A percentile compares a stretch with the other conserved stretches of the same genome.
phyloP scores from a whole-genome alignment of 2,113 vertebrate species.

The Daphoenositta chrysoptera region DNA sequence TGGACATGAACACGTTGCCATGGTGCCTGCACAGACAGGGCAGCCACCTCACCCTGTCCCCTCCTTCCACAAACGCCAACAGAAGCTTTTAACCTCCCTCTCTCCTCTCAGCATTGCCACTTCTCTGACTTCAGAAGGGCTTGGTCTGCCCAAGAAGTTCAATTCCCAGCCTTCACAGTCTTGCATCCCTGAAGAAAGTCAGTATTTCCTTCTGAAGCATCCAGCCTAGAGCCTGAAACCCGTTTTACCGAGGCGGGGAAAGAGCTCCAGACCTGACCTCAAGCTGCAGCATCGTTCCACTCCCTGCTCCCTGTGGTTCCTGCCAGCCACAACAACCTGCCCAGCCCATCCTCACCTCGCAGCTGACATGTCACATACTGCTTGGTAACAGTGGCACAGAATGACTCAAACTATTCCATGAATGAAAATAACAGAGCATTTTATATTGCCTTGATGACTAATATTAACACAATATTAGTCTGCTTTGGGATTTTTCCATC shows the following conservation, averaged over 20 bases:
- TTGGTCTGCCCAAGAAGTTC: neutral
- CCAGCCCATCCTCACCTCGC: neutral
- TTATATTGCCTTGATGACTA: conserved; percentile 17
- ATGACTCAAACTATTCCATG: conserved; percentile 7
- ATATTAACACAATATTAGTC: neutral
- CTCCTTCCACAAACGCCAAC: neutral
- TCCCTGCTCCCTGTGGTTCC: neutral
- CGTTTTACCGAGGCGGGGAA: rapidly evolving
- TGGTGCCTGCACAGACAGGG: neutral
- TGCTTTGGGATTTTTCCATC: conserved; percentile 17
- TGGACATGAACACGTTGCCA: neutral
- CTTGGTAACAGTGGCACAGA: neutral
- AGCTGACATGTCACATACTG: neutral
- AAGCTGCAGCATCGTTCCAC: neutral
- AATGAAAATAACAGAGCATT: conserved; percentile 6
- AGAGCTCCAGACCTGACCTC: neutral
- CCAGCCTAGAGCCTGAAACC: neutral
- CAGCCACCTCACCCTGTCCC: neutral
- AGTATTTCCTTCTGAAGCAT: neutral
- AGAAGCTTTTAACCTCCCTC: neutral
- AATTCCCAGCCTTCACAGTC: neutral
- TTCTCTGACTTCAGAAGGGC: neutral
- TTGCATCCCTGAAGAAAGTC: neutral
- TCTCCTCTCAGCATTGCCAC: neutral
- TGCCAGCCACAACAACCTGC: neutral